Evolutionary conservation across 2,113 vertebrate genomes (phyloP).

Genomic region (Chroicocephalus ridibundus): DNA sequence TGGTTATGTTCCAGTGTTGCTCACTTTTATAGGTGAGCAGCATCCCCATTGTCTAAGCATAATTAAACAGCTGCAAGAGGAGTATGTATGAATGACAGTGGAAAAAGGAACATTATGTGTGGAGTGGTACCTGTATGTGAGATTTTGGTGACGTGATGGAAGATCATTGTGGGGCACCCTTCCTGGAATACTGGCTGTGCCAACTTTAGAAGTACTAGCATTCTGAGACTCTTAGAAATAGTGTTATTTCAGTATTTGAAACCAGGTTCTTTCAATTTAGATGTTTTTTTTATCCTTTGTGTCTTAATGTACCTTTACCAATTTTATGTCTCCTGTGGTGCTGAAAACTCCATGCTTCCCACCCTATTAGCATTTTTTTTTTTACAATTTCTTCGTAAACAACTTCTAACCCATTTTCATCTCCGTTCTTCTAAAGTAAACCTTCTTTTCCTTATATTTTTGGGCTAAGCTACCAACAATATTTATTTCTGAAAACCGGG

Average conservation of each 20-base stretch:
- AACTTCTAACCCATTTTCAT: slow-evolving; percentile 6
- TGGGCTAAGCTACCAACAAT: not conserved
- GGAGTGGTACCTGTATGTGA: not conserved
- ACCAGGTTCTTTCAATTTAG: not conserved
- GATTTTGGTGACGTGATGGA: not conserved
- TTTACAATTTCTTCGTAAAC: not conserved
- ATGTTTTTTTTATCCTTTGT: not conserved
- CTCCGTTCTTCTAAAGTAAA: not conserved
- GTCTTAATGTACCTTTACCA: not conserved
- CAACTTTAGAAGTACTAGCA: not conserved
- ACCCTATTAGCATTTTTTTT: not conserved
- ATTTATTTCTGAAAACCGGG: not conserved
- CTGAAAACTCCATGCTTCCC: not conserved
- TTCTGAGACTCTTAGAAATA: not conserved
- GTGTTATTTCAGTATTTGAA: not conserved
- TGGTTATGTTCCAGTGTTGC: not conserved
- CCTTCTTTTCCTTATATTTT: not conserved
- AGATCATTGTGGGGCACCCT: not conserved
- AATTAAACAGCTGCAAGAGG: not conserved
- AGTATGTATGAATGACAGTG: not conserved
- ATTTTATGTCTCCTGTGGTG: not conserved
- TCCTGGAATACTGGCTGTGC: not conserved
- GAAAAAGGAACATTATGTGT: not conserved
- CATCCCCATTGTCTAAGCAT: not conserved
- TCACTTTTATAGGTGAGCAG: not conserved